A percentile compares a stretch with the other conserved stretches of the same genome.
Evolutionary conservation across 2,888 invertebrate genomes (phyloP).

Genomic region (Diaprepes abbreviatus): DNA sequence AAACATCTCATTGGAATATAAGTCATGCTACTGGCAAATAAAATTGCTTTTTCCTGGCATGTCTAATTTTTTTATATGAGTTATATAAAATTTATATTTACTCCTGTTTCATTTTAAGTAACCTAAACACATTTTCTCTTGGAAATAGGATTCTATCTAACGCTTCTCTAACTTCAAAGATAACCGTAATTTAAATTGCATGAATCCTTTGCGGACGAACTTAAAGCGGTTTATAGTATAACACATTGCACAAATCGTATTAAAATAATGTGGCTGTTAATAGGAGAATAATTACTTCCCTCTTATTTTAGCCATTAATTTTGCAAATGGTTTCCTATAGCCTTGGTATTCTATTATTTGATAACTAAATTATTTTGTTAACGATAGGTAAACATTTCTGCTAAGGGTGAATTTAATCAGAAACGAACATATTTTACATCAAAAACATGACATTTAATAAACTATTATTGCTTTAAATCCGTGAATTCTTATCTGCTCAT

Average conservation of each 20-base stretch:
- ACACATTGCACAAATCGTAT: background rate
- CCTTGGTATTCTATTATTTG: background rate
- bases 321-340: background rate
- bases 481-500: too few species aligned
- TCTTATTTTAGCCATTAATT: background rate
- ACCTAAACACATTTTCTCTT: background rate
- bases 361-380: background rate
- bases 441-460: too few species aligned
- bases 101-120: background rate
- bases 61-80: too few species aligned
- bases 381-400: background rate
- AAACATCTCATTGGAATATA: too few species aligned
- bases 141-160: background rate
- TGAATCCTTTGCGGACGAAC: background rate
- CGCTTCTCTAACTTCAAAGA: background rate
- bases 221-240: background rate
- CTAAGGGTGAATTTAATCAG: too few species aligned
- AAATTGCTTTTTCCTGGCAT: too few species aligned
- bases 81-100: background rate
- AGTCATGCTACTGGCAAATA: too few species aligned
- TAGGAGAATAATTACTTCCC: background rate
- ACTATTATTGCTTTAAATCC: too few species aligned
- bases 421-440: too few species aligned
- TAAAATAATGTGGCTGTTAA: constrained; percentile 2
- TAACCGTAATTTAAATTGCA: background rate